Percentiles rank a stretch among this genome's conserved stretches.
phyloP scores from a whole-genome alignment of 2,113 vertebrate species.

The Apistogramma diplotaenia region DNA sequence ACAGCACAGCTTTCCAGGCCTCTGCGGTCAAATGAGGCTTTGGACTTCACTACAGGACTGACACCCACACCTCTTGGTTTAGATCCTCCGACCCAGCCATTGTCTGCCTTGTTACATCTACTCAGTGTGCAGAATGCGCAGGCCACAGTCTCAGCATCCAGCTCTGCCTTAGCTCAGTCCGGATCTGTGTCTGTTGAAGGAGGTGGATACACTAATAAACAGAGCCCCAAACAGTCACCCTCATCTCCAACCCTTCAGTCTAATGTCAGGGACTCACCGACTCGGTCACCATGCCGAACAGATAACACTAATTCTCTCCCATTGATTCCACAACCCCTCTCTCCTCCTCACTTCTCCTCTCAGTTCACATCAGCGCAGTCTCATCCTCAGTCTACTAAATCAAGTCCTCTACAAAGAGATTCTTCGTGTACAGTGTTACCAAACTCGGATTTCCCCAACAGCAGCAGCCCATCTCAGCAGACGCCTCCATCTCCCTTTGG shows the following conservation, averaged over 20 bases:
- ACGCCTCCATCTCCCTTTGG: neutral
- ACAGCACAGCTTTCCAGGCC: conserved; percentile 50
- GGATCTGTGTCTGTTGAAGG: conserved; percentile 42
- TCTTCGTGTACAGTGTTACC: conserved; percentile 23
- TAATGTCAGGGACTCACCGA: conserved; percentile 30
- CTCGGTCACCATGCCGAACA: conserved; percentile 42
- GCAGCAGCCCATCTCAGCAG: conserved; percentile 27
- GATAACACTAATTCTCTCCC: conserved; percentile 53
- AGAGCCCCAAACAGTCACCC: conserved; percentile 45
- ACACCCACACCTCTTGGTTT: conserved; percentile 41
- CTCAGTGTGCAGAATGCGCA: conserved; percentile 75
- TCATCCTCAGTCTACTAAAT: conserved; percentile 27
- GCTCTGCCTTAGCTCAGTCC: conserved; percentile 26
- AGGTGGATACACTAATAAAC: conserved; percentile 54
- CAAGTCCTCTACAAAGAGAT: conserved; percentile 45
- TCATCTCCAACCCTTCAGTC: conserved; percentile 34
- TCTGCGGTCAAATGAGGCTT: conserved; percentile 52
- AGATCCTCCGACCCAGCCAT: conserved; percentile 76
- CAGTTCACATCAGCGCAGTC: conserved; percentile 43
- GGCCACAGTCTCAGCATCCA: conserved; percentile 42
- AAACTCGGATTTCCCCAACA: conserved; percentile 41
- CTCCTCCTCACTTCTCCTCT: conserved; percentile 41
- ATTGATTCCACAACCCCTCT: conserved; percentile 13
- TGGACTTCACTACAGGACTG: conserved; percentile 68
- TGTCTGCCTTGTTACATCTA: conserved; percentile 77